Percentiles rank a stretch among this genome's conserved stretches.
phyloP scores from a whole-genome alignment of 2,797 vertebrate species.

The Clarias pachynema region DNA sequence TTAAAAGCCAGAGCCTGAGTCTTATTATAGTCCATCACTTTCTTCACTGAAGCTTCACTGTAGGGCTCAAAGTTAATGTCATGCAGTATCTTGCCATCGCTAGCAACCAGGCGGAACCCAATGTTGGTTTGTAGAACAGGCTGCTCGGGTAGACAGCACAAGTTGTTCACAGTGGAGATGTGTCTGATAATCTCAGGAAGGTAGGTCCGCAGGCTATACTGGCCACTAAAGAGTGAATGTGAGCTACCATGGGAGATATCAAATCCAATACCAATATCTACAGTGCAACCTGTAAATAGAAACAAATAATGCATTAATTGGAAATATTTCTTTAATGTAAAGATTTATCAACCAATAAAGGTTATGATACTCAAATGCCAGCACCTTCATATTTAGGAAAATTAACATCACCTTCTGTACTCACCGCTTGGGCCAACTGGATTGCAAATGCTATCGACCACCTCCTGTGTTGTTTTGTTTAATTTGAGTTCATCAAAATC shows the following conservation, averaged over 20 bases:
- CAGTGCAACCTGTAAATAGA: conserved; percentile 71
- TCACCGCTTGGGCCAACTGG: no score
- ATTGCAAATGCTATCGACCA: conserved; percentile 71
- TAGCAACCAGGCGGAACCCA: conserved; percentile 68
- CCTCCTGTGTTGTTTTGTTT: conserved; percentile 58
- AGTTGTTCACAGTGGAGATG: conserved; percentile 65
- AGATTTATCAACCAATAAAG: background rate
- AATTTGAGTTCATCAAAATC: conserved; percentile 66
- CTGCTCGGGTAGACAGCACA: conserved; percentile 72
- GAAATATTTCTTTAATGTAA: background rate
- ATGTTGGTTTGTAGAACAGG: conserved; percentile 62
- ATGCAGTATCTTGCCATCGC: conserved; percentile 58
- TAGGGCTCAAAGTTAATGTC: conserved; percentile 78
- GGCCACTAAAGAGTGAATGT: conserved; percentile 62
- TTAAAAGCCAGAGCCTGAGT: conserved; percentile 71
- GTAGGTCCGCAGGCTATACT: conserved; percentile 68
- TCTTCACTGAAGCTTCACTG: conserved; percentile 65
- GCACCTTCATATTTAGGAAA: background rate
- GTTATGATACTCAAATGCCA: background rate
- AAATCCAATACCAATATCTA: conserved; percentile 83
- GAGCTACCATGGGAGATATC: conserved; percentile 72
- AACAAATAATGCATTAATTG: conserved; percentile 9
- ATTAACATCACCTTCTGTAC: conserved; percentile 22
- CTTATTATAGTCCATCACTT: conserved; percentile 71
- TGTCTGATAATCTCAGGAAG: conserved; percentile 75